Evolutionary conservation across 2,888 invertebrate genomes (phyloP).

Genomic region (Eudiplozoon nipponicum): DNA sequence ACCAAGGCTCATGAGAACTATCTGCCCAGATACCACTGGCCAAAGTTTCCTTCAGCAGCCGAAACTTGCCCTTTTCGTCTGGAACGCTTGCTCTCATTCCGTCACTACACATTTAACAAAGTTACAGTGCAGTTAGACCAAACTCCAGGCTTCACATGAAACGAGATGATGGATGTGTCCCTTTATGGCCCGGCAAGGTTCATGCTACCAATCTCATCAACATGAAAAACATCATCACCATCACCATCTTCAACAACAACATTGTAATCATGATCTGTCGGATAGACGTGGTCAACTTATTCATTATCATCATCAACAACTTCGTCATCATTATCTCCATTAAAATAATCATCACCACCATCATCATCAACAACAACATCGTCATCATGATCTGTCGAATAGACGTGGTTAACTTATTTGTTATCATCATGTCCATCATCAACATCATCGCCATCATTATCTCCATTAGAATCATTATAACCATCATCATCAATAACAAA

Average conservation of each 20-base stretch:
- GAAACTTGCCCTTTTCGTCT: too few species aligned
- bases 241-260: conserved; percentile 4
- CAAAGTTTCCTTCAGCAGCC: too few species aligned
- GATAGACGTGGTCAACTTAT: not conserved
- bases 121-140: too few species aligned
- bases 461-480: not conserved
- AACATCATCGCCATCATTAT: conserved; percentile 3
- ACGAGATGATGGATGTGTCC: too few species aligned
- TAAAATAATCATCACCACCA: conserved; percentile 2
- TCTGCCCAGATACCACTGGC: too few species aligned
- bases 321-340: conserved; percentile 2
- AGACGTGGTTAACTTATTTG: not conserved
- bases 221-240: not conserved
- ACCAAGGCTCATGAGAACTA: too few species aligned
- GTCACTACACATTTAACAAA: too few species aligned
- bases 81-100: too few species aligned
- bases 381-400: not conserved
- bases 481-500: conserved; percentile 1
- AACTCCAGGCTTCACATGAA: too few species aligned
- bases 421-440: conserved; percentile 5
- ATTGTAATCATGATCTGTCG: not conserved
- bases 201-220: not conserved
- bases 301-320: conserved; percentile 3
- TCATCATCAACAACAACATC: conserved; percentile 9
- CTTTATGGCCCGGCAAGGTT: too few species aligned